phyloP scores from a whole-genome alignment of 2,113 vertebrate genomes.

The Stigmatopora argus region DNA sequence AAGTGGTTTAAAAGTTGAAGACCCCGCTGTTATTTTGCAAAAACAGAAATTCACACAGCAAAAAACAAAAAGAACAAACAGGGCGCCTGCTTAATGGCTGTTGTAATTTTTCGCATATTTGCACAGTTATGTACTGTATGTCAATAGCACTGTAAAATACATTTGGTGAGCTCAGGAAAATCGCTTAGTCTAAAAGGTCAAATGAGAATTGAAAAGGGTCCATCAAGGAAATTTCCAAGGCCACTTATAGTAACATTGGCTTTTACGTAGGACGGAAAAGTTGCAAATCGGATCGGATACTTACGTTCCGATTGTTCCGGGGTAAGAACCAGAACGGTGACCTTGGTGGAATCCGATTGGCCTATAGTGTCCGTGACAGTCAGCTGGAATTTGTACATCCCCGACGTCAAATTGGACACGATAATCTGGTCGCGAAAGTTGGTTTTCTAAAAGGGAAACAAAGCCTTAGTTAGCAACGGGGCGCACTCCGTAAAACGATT shows the following conservation, averaged over 20 bases:
- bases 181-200: too few relatives aligned
- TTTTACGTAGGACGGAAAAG: background rate
- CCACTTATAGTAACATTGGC: background rate
- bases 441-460: constrained; percentile 65
- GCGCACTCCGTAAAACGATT: background rate
- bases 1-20: background rate
- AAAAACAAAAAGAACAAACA: too few relatives aligned
- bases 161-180: too few relatives aligned
- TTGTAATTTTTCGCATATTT: too few relatives aligned
- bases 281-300: constrained; percentile 23
- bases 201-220: background rate
- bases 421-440: constrained; percentile 59
- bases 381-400: constrained; percentile 82
- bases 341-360: constrained; percentile 68
- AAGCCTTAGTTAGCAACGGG: background rate
- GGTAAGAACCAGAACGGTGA: constrained; percentile 82
- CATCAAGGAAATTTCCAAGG: too few relatives aligned
- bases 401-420: constrained; percentile 79
- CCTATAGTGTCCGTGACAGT: constrained; percentile 65
- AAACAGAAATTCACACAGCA: background rate
- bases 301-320: constrained; percentile 84
- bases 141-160: too few relatives aligned
- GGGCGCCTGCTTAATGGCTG: too few relatives aligned
- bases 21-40: background rate
- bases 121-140: too few relatives aligned